Evolutionary conservation across 2,113 vertebrate species (phyloP).

Genomic region (Lycaon pictus): DNA sequence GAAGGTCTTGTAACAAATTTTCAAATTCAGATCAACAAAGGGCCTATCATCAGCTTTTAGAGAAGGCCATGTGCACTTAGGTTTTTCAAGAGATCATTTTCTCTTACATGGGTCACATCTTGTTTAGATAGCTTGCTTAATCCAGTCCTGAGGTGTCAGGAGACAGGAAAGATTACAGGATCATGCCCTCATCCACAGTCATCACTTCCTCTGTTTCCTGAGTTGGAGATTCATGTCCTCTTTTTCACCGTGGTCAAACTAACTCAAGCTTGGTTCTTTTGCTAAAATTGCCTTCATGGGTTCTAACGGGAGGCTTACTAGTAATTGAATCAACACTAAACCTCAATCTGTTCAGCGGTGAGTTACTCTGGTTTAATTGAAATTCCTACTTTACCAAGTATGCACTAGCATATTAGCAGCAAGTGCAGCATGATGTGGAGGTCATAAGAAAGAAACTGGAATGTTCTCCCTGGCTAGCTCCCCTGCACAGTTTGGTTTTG

Average conservation of each 20-base stretch:
- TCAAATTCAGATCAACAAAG: slow-evolving; percentile 22
- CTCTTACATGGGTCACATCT: neutral
- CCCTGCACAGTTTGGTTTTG: neutral
- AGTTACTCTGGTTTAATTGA: neutral
- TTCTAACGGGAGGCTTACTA: slow-evolving; percentile 8
- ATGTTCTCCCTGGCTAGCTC: neutral
- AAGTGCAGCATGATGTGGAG: neutral
- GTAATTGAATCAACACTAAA: neutral
- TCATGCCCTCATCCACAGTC: neutral
- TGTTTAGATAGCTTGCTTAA: neutral
- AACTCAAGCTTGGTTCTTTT: slow-evolving; percentile 31
- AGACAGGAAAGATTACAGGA: neutral
- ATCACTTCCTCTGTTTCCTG: neutral
- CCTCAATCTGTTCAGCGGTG: neutral
- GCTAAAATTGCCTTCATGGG: neutral
- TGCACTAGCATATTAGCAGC: no score
- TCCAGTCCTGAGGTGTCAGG: neutral
- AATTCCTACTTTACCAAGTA: neutral
- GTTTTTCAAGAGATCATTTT: neutral
- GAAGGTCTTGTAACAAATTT: neutral
- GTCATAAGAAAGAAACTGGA: neutral
- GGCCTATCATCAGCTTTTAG: neutral
- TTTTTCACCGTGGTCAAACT: neutral
- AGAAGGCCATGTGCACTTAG: neutral
- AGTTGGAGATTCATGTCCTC: neutral